These are phyloP conservation scores for Simalia tracyae DNA, from an alignment of 2,797 vertebrate species.

Conservation along the genomic window DNA sequence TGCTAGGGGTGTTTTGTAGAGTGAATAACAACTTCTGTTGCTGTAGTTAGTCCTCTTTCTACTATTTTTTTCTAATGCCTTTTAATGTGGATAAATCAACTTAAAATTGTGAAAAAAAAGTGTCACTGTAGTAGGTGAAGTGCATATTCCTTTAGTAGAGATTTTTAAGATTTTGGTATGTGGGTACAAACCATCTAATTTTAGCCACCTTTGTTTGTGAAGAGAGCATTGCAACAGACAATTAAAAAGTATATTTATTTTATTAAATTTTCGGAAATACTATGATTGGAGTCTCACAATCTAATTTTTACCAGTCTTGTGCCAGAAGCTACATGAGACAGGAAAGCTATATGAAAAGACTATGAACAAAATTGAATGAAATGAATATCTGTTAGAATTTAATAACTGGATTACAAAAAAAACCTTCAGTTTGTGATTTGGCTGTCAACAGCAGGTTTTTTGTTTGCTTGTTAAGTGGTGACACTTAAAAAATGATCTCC, in stretches of 20 bases:
- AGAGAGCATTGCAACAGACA: background rate
- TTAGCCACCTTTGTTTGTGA: background rate
- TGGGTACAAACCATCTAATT: background rate
- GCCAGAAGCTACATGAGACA: background rate
- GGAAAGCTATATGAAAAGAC: background rate
- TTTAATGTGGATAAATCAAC: background rate
- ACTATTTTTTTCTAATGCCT: background rate
- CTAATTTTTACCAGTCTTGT: constrained; percentile 20
- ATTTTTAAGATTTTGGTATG: background rate
- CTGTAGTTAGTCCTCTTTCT: background rate
- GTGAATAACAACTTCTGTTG: background rate
- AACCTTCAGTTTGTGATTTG: too few relatives aligned
- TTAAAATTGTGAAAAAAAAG: background rate
- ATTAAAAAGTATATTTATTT: constrained; percentile 54
- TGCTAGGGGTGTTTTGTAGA: background rate
- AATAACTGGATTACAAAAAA: background rate
- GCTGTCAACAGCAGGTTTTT: too few relatives aligned
- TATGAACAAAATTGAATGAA: too few relatives aligned
- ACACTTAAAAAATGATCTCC: too few relatives aligned
- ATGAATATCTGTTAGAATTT: background rate
- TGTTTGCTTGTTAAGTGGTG: too few relatives aligned
- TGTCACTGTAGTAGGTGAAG: background rate
- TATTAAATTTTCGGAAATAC: constrained; percentile 48
- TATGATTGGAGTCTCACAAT: constrained; percentile 46
- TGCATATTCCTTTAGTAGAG: background rate